phyloP scores from a whole-genome alignment of 2,113 vertebrate species.

The Alaudala cheleensis region DNA sequence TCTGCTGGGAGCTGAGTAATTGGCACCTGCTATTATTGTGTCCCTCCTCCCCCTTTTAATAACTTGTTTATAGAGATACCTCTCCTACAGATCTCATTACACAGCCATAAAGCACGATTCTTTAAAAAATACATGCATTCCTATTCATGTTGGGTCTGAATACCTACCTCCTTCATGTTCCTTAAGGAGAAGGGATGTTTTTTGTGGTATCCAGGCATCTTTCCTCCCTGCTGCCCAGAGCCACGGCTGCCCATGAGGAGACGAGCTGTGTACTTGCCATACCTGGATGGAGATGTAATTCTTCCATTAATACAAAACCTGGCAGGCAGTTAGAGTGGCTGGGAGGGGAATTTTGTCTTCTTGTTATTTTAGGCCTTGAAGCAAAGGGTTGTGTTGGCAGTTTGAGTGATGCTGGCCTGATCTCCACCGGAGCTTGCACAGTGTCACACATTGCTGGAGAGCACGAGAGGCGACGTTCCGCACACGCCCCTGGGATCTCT shows the following conservation, averaged over 20 bases:
- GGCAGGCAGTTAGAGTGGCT: not conserved
- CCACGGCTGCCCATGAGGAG: accelerated
- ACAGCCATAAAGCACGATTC: not conserved
- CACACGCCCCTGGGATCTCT: not conserved
- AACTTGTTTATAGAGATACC: conserved; percentile 45
- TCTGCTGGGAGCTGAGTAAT: conserved; percentile 57
- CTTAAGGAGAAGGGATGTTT: not conserved
- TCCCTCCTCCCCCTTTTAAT: conserved; percentile 37
- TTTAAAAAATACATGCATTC: not conserved
- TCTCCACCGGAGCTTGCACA: not conserved
- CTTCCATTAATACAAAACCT: not conserved
- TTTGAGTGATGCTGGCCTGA: not conserved
- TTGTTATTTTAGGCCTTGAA: not conserved
- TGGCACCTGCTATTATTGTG: conserved; percentile 58
- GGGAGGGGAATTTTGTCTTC: not conserved
- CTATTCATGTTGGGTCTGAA: not conserved
- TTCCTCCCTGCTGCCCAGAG: not conserved
- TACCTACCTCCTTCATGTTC: not conserved
- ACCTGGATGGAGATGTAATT: not conserved
- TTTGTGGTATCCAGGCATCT: not conserved
- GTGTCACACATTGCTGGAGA: not conserved
- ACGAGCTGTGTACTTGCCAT: not conserved
- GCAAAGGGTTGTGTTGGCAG: not conserved
- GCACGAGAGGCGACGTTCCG: not conserved
- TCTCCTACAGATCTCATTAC: conserved; percentile 43